Evolutionary conservation across 2,113 vertebrate genomes (phyloP).

Genomic region (Halichoeres trimaculatus): DNA sequence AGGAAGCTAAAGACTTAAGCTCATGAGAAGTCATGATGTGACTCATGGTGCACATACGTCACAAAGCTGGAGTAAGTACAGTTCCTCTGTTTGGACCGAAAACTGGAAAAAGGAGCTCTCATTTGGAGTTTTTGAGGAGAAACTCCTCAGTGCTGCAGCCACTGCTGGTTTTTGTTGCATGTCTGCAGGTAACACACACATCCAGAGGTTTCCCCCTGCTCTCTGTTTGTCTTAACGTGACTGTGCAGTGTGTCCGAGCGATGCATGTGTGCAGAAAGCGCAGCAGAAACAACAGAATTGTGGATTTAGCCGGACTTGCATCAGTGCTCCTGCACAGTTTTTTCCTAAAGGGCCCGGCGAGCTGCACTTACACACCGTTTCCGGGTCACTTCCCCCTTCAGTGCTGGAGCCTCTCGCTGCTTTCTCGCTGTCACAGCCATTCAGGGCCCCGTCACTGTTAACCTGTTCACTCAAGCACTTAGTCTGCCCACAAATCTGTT

Average conservation of each 20-base stretch:
- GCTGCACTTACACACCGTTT: constrained; percentile 74
- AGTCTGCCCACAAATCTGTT: constrained; percentile 64
- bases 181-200: constrained; percentile 2
- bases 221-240: neutral
- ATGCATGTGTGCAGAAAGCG: constrained; percentile 25
- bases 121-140: no score
- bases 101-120: no score
- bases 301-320: constrained; percentile 58
- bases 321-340: constrained; percentile 60
- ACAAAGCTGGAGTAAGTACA: neutral
- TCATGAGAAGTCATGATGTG: neutral
- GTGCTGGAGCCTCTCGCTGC: constrained; percentile 67
- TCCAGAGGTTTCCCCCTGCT: no score
- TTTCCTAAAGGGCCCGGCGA: constrained; percentile 61
- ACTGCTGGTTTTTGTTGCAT: neutral
- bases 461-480: constrained; percentile 79
- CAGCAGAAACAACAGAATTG: constrained; percentile 34
- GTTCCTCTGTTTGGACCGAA: neutral
- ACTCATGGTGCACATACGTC: neutral
- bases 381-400: constrained; percentile 79
- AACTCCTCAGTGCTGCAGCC: neutral
- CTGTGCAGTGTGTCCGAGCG: constrained; percentile 1
- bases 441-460: constrained; percentile 65
- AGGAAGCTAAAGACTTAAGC: neutral
- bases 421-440: constrained; percentile 76